Evolutionary conservation across 2,888 invertebrate genomes (phyloP).

Genomic region (Dasypolia templi): DNA sequence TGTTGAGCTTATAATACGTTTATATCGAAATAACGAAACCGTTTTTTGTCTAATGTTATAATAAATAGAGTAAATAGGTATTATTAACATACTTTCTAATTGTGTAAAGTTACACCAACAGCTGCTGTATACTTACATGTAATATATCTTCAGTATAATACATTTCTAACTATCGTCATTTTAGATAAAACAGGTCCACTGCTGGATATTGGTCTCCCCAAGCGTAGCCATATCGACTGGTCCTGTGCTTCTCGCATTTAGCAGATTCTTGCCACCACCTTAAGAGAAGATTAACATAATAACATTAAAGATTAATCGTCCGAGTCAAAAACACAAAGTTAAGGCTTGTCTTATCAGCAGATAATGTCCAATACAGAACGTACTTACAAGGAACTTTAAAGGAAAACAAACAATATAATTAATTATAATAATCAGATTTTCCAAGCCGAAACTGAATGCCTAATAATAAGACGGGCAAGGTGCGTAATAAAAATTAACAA

Average conservation of each 20-base stretch:
- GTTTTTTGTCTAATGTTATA: too few species aligned
- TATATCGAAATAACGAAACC: too few species aligned
- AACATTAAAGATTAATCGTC: slow-evolving; percentile 13
- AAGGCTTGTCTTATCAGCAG: slow-evolving; percentile 12
- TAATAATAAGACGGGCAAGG: slow-evolving; percentile 78
- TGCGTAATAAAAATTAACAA: slow-evolving; percentile 83
- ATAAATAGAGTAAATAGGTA: too few species aligned
- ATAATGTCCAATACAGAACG: slow-evolving; percentile 34
- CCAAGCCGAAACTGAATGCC: slow-evolving; percentile 68
- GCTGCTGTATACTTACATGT: neutral
- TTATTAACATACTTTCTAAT: neutral
- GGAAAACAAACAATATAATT: slow-evolving; percentile 52
- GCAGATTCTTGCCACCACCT: neutral
- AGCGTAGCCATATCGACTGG: neutral
- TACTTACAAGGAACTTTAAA: slow-evolving; percentile 42
- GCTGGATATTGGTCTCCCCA: neutral
- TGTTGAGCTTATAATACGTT: too few species aligned
- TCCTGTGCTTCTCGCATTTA: neutral
- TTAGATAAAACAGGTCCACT: neutral
- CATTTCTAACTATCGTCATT: neutral
- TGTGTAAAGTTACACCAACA: neutral
- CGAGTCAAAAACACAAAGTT: slow-evolving; percentile 14
- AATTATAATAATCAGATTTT: slow-evolving; percentile 69
- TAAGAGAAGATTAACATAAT: neutral
- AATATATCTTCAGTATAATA: neutral